Percentiles rank a stretch among this genome's conserved stretches.
Conservation (phyloP, 2,888 invertebrate genomes). For the Marronus borbonicus region DNA sequence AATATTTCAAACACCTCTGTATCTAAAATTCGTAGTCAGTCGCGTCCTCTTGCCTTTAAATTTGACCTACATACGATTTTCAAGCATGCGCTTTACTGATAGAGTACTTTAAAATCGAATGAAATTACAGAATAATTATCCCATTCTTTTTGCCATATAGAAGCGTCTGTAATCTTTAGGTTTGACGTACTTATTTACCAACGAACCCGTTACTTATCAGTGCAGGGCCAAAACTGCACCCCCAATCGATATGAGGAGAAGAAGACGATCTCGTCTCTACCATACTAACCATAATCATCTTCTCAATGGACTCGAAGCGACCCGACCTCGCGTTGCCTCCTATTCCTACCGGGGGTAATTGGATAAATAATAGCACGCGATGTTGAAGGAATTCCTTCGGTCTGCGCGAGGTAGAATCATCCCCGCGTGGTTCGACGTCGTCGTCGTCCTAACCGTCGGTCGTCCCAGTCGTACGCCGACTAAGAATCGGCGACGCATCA, state of each 20-base stretch:
- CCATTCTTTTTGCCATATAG: too few relatives aligned
- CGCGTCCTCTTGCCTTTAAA: neutral
- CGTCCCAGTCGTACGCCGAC: conserved; percentile 9
- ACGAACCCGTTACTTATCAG: neutral
- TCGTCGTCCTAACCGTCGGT: neutral
- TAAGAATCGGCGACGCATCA: conserved; percentile 51
- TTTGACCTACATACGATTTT: conserved; percentile 1
- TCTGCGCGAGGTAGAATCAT: neutral
- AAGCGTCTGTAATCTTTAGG: neutral
- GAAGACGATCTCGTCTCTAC: neutral
- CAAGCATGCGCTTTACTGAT: too few relatives aligned
- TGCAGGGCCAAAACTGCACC: neutral
- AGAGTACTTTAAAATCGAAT: too few relatives aligned
- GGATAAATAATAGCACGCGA: conserved; percentile 8
- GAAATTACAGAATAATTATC: too few relatives aligned
- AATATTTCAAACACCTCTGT: too few relatives aligned
- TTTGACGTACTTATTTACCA: conserved; percentile 7
- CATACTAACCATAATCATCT: neutral
- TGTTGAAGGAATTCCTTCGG: neutral
- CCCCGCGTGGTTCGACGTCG: neutral
- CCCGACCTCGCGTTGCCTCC: neutral
- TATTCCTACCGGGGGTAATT: neutral
- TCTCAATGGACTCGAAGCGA: too few relatives aligned
- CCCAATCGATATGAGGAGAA: neutral
- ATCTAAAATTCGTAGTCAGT: too few relatives aligned